phyloP scores from a whole-genome alignment of 2,797 vertebrate species.

The Nasua narica region DNA sequence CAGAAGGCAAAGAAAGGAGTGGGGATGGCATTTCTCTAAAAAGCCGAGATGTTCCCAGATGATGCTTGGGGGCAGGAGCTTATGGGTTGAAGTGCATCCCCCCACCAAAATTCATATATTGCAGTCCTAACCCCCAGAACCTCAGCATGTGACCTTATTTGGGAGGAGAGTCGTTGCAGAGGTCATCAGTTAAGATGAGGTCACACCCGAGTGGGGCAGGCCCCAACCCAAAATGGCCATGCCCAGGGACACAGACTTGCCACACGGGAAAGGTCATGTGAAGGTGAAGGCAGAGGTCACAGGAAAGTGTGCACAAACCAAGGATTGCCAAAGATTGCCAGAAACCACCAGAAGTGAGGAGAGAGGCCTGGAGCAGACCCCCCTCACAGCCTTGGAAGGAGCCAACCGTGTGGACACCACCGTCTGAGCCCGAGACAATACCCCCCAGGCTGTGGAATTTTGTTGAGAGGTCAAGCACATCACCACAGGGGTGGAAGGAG shows the following conservation, averaged over 20 bases:
- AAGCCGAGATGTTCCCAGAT: not conserved
- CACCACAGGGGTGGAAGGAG: fast-evolving
- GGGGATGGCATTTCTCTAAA: not conserved
- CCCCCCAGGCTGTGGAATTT: not conserved
- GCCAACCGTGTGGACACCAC: fast-evolving
- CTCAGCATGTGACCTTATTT: not conserved
- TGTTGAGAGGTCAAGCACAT: not conserved
- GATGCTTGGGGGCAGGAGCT: not conserved
- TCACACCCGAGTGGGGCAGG: fast-evolving
- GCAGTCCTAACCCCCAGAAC: not conserved
- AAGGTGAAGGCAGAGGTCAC: not conserved
- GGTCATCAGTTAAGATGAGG: not conserved
- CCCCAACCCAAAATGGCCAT: no score
- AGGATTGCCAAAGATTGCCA: fast-evolving
- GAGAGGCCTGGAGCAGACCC: not conserved
- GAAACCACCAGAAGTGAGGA: not conserved
- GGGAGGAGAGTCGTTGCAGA: not conserved
- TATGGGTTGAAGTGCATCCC: not conserved
- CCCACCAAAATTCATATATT: not conserved
- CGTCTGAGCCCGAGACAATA: fast-evolving
- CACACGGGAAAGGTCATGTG: fast-evolving
- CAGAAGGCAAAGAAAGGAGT: fast-evolving
- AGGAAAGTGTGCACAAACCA: not conserved
- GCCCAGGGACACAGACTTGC: fast-evolving
- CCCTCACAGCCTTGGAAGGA: fast-evolving